Evolutionary conservation across 35 echinoderm and acorn worm genomes (phyloP).

Genomic region (Anneissia japonica): DNA sequence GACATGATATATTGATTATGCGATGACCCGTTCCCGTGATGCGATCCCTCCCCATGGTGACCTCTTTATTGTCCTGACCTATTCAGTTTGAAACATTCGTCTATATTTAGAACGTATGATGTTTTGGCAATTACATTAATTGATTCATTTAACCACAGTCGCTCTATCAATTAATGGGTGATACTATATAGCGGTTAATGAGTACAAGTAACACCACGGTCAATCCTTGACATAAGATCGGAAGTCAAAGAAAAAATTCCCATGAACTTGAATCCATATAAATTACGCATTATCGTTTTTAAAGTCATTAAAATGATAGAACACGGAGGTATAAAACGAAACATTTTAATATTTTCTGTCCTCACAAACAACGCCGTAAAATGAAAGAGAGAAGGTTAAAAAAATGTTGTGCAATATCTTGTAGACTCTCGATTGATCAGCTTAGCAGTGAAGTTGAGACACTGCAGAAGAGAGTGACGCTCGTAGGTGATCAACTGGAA

Average conservation of each 20-base stretch:
- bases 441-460: slow-evolving; percentile 36
- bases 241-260: not conserved
- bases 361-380: not conserved
- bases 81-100: too few species aligned
- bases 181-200: not conserved
- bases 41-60: too few species aligned
- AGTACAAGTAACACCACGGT: not conserved
- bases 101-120: not conserved
- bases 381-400: not conserved
- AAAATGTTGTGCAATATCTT: not conserved
- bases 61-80: too few species aligned
- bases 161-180: not conserved
- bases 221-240: not conserved
- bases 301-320: too few species aligned
- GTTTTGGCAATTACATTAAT: not conserved
- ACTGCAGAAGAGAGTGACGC: slow-evolving; percentile 57
- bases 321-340: not conserved
- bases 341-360: not conserved
- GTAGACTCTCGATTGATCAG: slow-evolving; percentile 76
- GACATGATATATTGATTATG: too few species aligned
- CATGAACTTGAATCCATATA: too few species aligned
- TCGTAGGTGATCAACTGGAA: slow-evolving; percentile 33
- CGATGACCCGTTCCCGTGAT: too few species aligned
- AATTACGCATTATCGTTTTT: too few species aligned
- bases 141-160: not conserved